phyloP scores from a whole-genome alignment of 2,113 vertebrate species.

The Psilopogon haemacephalus region DNA sequence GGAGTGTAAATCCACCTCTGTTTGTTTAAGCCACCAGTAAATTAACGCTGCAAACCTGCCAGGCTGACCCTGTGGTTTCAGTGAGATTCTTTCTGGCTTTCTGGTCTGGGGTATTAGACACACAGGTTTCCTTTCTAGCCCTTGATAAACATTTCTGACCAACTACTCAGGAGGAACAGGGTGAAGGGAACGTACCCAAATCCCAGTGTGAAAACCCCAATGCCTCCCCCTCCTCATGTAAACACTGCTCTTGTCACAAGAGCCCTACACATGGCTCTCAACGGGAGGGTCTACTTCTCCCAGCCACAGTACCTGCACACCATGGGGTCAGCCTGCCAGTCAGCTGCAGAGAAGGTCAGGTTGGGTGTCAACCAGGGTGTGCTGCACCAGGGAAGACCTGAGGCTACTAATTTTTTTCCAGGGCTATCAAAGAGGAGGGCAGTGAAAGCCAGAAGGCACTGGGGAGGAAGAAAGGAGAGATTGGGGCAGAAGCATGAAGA shows the following conservation, averaged over 20 bases:
- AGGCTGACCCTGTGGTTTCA: slow-evolving; percentile 37
- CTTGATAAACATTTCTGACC: slow-evolving; percentile 48
- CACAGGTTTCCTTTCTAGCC: slow-evolving; percentile 43
- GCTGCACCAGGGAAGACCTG: accelerated
- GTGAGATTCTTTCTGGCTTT: slow-evolving; percentile 45
- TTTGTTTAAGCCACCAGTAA: slow-evolving; percentile 30
- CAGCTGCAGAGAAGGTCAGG: background rate
- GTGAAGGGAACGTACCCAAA: background rate
- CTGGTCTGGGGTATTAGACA: slow-evolving; percentile 8
- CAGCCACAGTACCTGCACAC: accelerated
- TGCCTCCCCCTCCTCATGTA: background rate
- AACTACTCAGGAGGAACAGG: background rate
- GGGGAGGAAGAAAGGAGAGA: background rate
- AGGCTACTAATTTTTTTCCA: background rate
- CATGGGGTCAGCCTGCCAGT: background rate
- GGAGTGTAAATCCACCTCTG: background rate
- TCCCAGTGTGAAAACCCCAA: background rate
- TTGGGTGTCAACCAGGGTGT: accelerated
- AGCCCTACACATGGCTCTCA: background rate
- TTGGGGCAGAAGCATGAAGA: accelerated
- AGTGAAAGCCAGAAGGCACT: background rate
- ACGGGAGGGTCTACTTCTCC: accelerated
- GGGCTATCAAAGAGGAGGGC: background rate
- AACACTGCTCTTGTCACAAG: background rate
- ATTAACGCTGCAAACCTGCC: slow-evolving; percentile 29